Conservation (phyloP, 2,888 invertebrate genomes). For the Litoditis marina region DNA sequence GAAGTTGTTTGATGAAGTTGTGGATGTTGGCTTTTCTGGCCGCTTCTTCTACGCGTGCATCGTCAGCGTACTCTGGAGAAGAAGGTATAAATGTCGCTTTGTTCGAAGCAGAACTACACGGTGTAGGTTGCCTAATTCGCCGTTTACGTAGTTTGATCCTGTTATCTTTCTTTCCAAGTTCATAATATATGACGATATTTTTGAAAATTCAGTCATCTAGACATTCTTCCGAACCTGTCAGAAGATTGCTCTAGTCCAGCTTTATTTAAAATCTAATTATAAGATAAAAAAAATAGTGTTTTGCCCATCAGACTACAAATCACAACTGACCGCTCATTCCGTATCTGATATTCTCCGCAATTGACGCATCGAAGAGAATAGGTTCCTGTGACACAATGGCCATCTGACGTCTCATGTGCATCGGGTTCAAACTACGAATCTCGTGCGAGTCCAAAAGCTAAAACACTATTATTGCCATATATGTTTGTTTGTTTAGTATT, state of each 20-base stretch:
- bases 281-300: conserved; percentile 86
- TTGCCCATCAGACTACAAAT: conserved; percentile 63
- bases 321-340: conserved; percentile 41
- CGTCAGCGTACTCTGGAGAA: conserved; percentile 16
- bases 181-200: too few relatives aligned
- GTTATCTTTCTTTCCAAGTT: too few relatives aligned
- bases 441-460: conserved; percentile 60
- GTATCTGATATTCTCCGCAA: conserved; percentile 58
- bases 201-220: too few relatives aligned
- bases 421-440: conserved; percentile 63
- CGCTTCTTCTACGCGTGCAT: conserved; percentile 47
- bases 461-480: conserved; percentile 5
- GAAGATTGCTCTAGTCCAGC: conserved; percentile 59
- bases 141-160: too few relatives aligned
- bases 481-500: background rate
- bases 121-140: too few relatives aligned
- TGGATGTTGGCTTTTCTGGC: conserved; percentile 64
- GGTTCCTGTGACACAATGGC: conserved; percentile 92
- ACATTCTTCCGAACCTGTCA: too few relatives aligned
- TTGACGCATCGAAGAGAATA: conserved; percentile 66
- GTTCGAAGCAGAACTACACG: too few relatives aligned
- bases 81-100: conserved; percentile 34
- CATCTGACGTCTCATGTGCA: conserved; percentile 74
- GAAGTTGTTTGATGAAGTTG: conserved; percentile 63
- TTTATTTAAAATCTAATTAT: conserved; percentile 75